phyloP scores from a whole-genome alignment of 2,113 vertebrate genomes.

The Triplophysa dalaica region DNA sequence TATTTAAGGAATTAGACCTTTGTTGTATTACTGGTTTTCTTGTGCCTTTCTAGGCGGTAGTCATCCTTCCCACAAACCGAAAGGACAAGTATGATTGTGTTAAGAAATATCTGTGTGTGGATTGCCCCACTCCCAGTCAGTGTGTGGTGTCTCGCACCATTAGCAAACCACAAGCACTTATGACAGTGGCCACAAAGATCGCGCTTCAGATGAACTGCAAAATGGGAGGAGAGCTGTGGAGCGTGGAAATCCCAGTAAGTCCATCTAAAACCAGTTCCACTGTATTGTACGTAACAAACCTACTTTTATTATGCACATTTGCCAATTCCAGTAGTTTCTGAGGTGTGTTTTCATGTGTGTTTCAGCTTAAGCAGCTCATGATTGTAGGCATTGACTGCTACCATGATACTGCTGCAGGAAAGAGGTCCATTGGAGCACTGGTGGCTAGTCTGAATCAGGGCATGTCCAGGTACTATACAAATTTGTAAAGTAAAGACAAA shows the following conservation, averaged over 20 bases:
- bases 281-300: not conserved
- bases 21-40: not conserved
- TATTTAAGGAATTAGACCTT: not conserved
- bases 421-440: constrained; percentile 85
- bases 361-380: constrained; percentile 90
- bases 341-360: constrained; percentile 1
- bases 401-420: constrained; percentile 84
- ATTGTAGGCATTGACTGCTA: constrained; percentile 95
- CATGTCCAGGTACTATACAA: constrained; percentile 81
- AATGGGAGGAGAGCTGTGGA: constrained; percentile 96
- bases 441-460: constrained; percentile 89
- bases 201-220: constrained; percentile 94
- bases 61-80: constrained; percentile 82
- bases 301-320: too few species aligned
- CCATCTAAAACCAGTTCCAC: constrained; percentile 16
- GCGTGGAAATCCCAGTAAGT: constrained; percentile 89
- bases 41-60: constrained; percentile 78
- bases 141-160: constrained; percentile 87
- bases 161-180: constrained; percentile 77
- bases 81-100: constrained; percentile 91
- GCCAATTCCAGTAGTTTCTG: too few species aligned
- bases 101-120: constrained; percentile 92
- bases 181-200: constrained; percentile 91
- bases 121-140: constrained; percentile 91
- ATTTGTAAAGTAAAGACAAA: not conserved